These are phyloP conservation scores for Odontomyia ornata DNA, from an alignment of 2,888 invertebrate genomes.

Conservation along the genomic window DNA sequence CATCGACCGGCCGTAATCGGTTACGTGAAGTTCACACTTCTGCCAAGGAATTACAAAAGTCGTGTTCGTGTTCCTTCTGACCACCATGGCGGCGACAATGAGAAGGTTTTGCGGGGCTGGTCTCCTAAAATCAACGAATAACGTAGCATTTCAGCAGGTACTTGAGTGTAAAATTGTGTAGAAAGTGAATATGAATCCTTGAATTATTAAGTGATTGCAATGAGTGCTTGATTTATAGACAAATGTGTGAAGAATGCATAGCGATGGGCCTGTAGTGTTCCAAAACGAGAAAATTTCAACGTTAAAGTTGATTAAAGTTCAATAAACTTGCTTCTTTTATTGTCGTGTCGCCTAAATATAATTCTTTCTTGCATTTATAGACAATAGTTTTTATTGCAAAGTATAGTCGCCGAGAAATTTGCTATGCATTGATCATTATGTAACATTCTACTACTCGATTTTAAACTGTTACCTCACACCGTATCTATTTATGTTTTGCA, in stretches of 20 bases:
- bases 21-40: slow-evolving; percentile 35
- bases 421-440: slow-evolving; percentile 55
- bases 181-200: neutral
- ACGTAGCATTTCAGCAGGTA: slow-evolving; percentile 75
- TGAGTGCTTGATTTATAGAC: slow-evolving; percentile 7
- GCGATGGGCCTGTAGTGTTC: neutral
- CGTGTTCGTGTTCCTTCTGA: slow-evolving; percentile 52
- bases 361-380: slow-evolving; percentile 19
- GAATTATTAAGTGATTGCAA: neutral
- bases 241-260: slow-evolving; percentile 2
- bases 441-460: slow-evolving; percentile 53
- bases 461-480: slow-evolving; percentile 62
- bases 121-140: slow-evolving; percentile 79
- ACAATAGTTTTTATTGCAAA: neutral
- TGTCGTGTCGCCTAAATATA: neutral
- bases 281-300: neutral
- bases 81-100: slow-evolving; percentile 89
- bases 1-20: slow-evolving; percentile 32
- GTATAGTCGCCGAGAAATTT: neutral
- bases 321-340: neutral
- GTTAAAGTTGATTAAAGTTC: slow-evolving; percentile 1
- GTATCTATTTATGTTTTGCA: slow-evolving; percentile 62
- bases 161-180: slow-evolving; percentile 51
- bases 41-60: slow-evolving; percentile 22
- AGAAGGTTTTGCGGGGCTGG: slow-evolving; percentile 86